Percentiles rank a stretch among this genome's conserved stretches.
Conservation (phyloP, 1,140 invertebrate genomes). For the Asbolus verrucosus region DNA sequence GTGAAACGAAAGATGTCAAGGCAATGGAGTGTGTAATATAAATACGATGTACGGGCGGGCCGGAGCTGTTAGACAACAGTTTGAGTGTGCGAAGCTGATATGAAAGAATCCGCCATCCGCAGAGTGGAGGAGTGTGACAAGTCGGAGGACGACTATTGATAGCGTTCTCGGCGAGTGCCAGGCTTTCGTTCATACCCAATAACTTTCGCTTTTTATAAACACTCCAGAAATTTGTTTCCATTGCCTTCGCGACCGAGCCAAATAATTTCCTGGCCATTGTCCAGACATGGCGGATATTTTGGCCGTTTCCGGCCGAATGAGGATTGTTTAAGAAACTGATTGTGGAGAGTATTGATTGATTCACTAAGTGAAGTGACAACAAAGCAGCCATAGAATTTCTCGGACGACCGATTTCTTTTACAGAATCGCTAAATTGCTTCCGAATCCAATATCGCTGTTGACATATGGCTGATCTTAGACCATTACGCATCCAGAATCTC, state of each 20-base stretch:
- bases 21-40: conserved; percentile 42
- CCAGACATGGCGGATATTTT: too few species aligned
- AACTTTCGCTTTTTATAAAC: not conserved
- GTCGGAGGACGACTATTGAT: conserved; percentile 21
- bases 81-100: conserved; percentile 43
- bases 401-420: conserved; percentile 52
- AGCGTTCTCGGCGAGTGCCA: not conserved
- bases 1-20: conserved; percentile 33
- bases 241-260: not conserved
- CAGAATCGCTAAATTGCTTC: conserved; percentile 52
- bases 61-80: conserved; percentile 40
- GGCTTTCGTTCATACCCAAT: not conserved
- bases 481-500: conserved; percentile 45
- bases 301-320: conserved; percentile 12
- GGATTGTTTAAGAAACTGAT: conserved; percentile 48
- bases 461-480: conserved; percentile 50
- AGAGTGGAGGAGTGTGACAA: conserved; percentile 11
- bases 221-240: conserved; percentile 1
- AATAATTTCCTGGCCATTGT: conserved; percentile 32
- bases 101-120: conserved; percentile 26
- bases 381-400: conserved; percentile 55
- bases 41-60: conserved; percentile 38
- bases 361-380: conserved; percentile 56
- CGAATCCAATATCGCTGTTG: conserved; percentile 53
- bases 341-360: conserved; percentile 53